These are phyloP conservation scores for Xestia sexstrigata DNA, from an alignment of 2,888 invertebrate species.

Conservation along the genomic window DNA sequence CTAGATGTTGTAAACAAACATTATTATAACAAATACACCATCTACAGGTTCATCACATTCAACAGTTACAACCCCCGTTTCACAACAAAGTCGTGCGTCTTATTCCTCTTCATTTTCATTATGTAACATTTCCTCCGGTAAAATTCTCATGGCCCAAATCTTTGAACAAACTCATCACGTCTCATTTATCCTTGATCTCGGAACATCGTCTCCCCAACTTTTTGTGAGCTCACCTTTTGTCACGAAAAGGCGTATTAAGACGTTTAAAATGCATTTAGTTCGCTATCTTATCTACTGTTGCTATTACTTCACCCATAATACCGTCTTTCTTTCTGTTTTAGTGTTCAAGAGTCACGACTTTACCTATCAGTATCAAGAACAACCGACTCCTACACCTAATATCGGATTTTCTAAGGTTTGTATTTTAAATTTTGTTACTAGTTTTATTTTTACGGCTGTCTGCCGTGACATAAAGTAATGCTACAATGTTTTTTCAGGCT, in stretches of 20 bases:
- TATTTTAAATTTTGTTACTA: slow-evolving; percentile 53
- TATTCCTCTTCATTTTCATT: slow-evolving; percentile 73
- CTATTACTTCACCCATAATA: slow-evolving; percentile 89
- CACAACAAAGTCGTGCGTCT: slow-evolving; percentile 59
- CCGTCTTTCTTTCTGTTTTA: slow-evolving; percentile 93
- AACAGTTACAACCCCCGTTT: slow-evolving; percentile 54
- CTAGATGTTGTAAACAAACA: not conserved
- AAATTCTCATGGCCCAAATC: slow-evolving; percentile 85
- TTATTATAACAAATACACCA: slow-evolving; percentile 4
- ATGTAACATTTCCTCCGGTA: slow-evolving; percentile 75
- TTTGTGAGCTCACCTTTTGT: slow-evolving; percentile 88
- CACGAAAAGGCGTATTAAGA: slow-evolving; percentile 89
- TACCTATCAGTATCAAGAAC: slow-evolving; percentile 92
- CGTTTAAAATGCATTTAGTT: slow-evolving; percentile 90
- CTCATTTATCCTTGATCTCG: slow-evolving; percentile 81
- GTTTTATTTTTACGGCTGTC: slow-evolving; percentile 80
- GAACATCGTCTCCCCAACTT: slow-evolving; percentile 85
- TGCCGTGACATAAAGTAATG: slow-evolving; percentile 74
- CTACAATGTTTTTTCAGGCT: slow-evolving; percentile 93
- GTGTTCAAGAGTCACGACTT: slow-evolving; percentile 96
- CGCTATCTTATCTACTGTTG: slow-evolving; percentile 88
- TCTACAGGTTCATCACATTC: slow-evolving; percentile 19
- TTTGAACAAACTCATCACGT: slow-evolving; percentile 86
- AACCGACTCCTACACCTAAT: slow-evolving; percentile 94
- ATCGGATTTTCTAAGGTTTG: slow-evolving; percentile 97